Base-by-base conservation (phyloP, 2,888 invertebrate genomes). In the Mimachlamys varia region DNA sequence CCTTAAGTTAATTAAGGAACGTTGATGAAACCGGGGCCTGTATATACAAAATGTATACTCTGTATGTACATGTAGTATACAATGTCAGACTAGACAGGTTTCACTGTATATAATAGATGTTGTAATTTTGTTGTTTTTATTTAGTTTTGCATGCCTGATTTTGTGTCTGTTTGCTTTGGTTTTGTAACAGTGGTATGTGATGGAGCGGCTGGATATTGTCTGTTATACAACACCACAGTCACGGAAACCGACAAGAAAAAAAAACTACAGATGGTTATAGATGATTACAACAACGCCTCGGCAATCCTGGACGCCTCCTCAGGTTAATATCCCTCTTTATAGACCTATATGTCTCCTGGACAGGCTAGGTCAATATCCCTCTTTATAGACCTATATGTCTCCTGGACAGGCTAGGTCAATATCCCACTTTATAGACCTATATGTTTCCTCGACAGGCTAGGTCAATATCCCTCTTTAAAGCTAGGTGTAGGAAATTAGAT, bases 101-200 rank as follows among this genome's bases (percentile, higher is more conserved):
- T 53, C 53, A 19, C 19, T 19, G 19, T 53, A 17, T 13, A 58
- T 58, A n/a, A 7, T 58, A 58, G 1, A n/a, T 76, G 22, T 33
- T 13, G 19, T 53, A 53, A 5, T 53, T 7, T 13, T 53, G 13
- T 53, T 53, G 19, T 19, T 53, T 50, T 37, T 62, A 17, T 37
- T 89, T 50, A 27, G 49, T 49, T 89, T 87, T 44, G 53, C 50
- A 55, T 90, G 87, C 37, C 38, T 87, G 87, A 55, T 87, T 62
- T 89, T 89, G 17, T 87, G 7, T 53, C 15, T 53, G 53, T 53
- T 53, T 53, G 53, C 12, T 5, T 76, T 76, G 27, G 33, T 76
- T 33, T n/a, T 90, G 88, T 90, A 55, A 50, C 89, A 89, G 90
- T 90, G 12, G 87, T 88, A 2, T 88, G 89, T 90, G 88, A 76